These are phyloP conservation scores for Hirudo medicinalis DNA, from an alignment of 1,140 invertebrate genomes.

Conservation along the genomic window DNA sequence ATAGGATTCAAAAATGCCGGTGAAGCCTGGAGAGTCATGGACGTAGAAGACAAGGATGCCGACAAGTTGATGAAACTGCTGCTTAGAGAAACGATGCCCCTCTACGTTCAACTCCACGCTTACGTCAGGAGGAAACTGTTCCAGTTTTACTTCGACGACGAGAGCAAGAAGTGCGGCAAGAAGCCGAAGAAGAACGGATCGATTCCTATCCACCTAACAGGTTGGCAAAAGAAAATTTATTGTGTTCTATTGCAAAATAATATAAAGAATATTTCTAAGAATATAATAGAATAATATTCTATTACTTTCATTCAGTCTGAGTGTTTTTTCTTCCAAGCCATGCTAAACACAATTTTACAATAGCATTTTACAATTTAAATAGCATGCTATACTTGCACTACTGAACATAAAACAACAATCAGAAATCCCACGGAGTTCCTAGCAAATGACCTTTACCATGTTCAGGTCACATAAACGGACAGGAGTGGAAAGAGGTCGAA, in stretches of 20 bases:
- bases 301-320: too few relatives aligned
- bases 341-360: too few relatives aligned
- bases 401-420: too few relatives aligned
- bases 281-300: too few relatives aligned
- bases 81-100: slow-evolving; percentile 30
- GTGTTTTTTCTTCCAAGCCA: too few relatives aligned
- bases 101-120: slow-evolving; percentile 37
- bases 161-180: too few relatives aligned
- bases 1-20: slow-evolving; percentile 32
- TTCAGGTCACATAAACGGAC: neutral
- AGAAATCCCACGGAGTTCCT: too few relatives aligned
- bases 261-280: too few relatives aligned
- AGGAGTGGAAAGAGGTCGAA: neutral
- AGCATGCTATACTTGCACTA: too few relatives aligned
- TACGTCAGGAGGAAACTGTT: slow-evolving; percentile 33
- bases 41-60: slow-evolving; percentile 32
- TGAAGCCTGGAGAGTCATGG: slow-evolving; percentile 28
- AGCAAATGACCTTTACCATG: neutral
- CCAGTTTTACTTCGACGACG: slow-evolving; percentile 29
- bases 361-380: too few relatives aligned
- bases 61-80: slow-evolving; percentile 27
- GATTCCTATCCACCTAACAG: slow-evolving; percentile 77
- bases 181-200: slow-evolving; percentile 48
- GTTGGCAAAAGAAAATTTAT: too few relatives aligned
- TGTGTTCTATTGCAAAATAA: too few relatives aligned